Evolutionary conservation across 2,888 invertebrate genomes (phyloP).

Genomic region (Drosophila setosimentum): DNA sequence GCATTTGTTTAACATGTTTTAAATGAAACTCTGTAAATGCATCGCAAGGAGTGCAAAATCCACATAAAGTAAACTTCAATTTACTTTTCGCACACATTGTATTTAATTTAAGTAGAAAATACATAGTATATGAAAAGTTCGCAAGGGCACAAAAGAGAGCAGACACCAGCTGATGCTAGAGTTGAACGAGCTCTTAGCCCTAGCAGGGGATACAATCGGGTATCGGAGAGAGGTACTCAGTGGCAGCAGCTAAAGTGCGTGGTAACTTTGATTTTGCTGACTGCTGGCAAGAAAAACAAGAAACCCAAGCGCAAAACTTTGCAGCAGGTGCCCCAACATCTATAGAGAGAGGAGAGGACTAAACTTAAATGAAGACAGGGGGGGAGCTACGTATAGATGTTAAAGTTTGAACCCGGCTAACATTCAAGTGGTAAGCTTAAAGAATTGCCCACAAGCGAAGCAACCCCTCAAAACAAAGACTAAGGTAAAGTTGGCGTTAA

Average conservation of each 20-base stretch:
- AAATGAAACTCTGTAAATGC: conserved; percentile 57
- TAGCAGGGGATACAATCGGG: background rate
- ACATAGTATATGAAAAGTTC: conserved; percentile 62
- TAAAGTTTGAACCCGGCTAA: conserved; percentile 57
- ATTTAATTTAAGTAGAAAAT: conserved; percentile 78
- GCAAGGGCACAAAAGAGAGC: conserved; percentile 60
- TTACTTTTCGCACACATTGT: conserved; percentile 79
- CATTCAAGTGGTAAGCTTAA: conserved; percentile 57
- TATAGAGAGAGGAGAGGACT: conserved; percentile 5
- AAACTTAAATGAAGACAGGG: background rate
- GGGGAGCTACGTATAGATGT: conserved; percentile 32
- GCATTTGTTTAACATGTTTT: conserved; percentile 65
- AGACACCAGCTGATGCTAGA: conserved; percentile 23
- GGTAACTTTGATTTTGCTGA: conserved; percentile 72
- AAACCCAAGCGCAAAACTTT: conserved; percentile 59
- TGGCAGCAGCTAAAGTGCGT: conserved; percentile 56
- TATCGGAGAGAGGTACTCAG: conserved; percentile 4
- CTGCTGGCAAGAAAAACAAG: conserved; percentile 49
- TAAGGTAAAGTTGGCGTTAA: background rate
- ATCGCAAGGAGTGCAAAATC: conserved; percentile 52
- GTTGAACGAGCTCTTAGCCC: conserved; percentile 24
- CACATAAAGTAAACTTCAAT: conserved; percentile 76
- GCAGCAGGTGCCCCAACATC: conserved; percentile 71
- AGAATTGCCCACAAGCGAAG: conserved; percentile 46
- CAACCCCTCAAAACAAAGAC: background rate